Conservation (phyloP, 2,113 vertebrate species). For the Bagarius yarrelli region DNA sequence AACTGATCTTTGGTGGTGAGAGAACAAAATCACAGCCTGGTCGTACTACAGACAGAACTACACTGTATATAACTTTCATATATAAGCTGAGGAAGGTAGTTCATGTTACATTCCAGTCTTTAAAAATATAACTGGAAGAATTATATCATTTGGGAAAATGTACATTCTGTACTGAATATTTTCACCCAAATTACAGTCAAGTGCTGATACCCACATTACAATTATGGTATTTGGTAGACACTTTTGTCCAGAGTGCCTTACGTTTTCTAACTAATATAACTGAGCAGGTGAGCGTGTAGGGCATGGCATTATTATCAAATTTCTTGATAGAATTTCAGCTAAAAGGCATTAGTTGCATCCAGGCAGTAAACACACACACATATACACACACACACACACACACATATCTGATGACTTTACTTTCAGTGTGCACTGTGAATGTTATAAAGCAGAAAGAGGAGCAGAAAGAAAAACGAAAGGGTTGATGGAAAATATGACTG, state of each 20-base stretch:
- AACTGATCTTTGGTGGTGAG: neutral
- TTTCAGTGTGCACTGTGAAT: slow-evolving; percentile 17
- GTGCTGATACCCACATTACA: too few species aligned
- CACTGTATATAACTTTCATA: neutral
- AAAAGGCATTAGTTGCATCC: neutral
- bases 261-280: too few species aligned
- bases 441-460: slow-evolving; percentile 30
- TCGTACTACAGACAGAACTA: neutral
- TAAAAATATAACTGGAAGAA: too few species aligned
- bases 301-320: neutral
- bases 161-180: too few species aligned
- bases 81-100: neutral
- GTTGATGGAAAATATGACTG: slow-evolving; percentile 55
- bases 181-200: too few species aligned
- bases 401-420: neutral
- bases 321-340: neutral
- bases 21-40: neutral
- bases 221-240: too few species aligned
- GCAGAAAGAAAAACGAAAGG: slow-evolving; percentile 8
- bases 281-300: neutral
- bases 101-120: too few species aligned
- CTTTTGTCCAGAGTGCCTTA: too few species aligned
- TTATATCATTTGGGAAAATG: too few species aligned
- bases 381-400: neutral
- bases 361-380: neutral